Evolutionary conservation across 2,113 vertebrate species (phyloP).

Genomic region (Empidonax alnorum): DNA sequence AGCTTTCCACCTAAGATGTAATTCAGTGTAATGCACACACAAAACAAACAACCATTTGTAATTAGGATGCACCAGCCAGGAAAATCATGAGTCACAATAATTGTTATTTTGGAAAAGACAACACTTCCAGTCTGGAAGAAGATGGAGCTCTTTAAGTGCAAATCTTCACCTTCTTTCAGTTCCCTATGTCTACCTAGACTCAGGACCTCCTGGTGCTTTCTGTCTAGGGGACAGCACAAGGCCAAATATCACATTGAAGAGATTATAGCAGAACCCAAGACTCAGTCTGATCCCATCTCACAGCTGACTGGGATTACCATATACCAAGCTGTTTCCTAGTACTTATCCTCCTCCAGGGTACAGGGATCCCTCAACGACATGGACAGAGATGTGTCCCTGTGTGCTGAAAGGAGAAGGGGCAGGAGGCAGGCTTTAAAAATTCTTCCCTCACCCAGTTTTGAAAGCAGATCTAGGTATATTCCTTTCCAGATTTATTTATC

Average conservation of each 20-base stretch:
- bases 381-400: background rate
- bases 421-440: background rate
- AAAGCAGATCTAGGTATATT: background rate
- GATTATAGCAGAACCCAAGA: background rate
- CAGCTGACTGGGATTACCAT: background rate
- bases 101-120: background rate
- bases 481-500: background rate
- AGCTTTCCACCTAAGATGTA: background rate
- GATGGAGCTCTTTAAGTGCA: background rate
- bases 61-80: background rate
- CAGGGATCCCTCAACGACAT: fast-evolving
- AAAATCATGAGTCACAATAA: background rate
- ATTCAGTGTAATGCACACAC: background rate
- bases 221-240: background rate
- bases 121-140: background rate
- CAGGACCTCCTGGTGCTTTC: fast-evolving
- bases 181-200: background rate
- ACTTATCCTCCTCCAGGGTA: background rate
- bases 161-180: background rate
- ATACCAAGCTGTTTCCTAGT: background rate
- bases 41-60: background rate
- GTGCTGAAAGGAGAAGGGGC: background rate
- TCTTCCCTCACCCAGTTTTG: background rate
- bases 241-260: background rate
- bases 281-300: background rate